Evolutionary conservation across 1,140 invertebrate genomes (phyloP), one percentile per base, ranked within the genome.

Genomic region (Zaprionus ghesquierei): DNA sequence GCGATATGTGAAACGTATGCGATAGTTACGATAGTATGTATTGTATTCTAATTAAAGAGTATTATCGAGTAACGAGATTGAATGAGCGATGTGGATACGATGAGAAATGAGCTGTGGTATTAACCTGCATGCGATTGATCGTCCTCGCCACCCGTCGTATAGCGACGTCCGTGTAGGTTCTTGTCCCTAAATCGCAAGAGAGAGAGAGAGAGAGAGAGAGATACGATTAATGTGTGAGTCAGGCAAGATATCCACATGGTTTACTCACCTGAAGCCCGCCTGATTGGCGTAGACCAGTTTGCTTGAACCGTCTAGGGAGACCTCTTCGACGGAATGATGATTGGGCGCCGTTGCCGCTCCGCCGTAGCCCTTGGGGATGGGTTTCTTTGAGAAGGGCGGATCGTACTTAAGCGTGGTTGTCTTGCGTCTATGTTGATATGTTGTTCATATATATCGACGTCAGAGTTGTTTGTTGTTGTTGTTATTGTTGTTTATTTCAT

Each of bases 391-490:
- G 93, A 97, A 97, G 33, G 96, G 96, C 69, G 95, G 95, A 92
- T 97, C 96, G 92, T 96, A 97, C 92, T 97, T 97, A 84, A 96
- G 95, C 92, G 97, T 94, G 65, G 96, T 96, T 89, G 96, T 97
- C 94, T 97, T 97, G 94, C 96, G 96, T 95, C 95, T 94, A 92
- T 62, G 81, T 92, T 66, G 33, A 22, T 58, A 38, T 35, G 61
- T 54, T 60, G 60, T 60, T 68, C 65, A 41, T 22, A 46, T 41
- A 63, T 66, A 62, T 75, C 33, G 58, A 20, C 64, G 54, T 68
- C 75, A 59, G 41, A 64, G 66, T 71, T 71, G 65, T 69, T 69
- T 60, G 41, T 72, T 64, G 63, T 70, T 70, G 59, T 31, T 71
- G n/a, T 41, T 71, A 56, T 75, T 38, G 54, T 70, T 71, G 25